Evolutionary conservation across 2,888 invertebrate genomes (phyloP), one percentile per base, ranked within the genome.

Genomic region (Caenorhabditis zanzibari): DNA sequence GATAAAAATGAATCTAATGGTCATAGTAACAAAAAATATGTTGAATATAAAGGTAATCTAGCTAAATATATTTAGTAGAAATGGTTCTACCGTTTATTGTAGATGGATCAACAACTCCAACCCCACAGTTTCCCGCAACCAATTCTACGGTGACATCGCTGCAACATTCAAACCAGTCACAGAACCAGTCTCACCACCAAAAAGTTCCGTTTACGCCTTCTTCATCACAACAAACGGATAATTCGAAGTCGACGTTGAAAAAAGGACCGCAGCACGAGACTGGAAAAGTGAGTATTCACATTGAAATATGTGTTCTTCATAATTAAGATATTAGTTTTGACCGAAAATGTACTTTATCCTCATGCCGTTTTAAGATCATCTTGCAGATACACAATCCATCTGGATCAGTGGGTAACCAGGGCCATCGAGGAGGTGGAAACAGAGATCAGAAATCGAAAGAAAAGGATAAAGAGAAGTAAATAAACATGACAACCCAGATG

Each of bases 381-480:
- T 49, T 72, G 26, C 72, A 72, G 72, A 71, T 56, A 28, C 28
- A 22, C 47, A 47, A 32, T 52, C 10, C 22, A 54, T 35, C 3
- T 32, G 32, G 24, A 10, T 59, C 72, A 19, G 47, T 32, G 22
- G 54, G 41, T n/a, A 41, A 24, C 22, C 69, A 69, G 41, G 52
- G 38, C 4, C 12, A 26, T n/a, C 44, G 72, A 24, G 32, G 38
- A 35, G 52, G 32, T 16, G 49, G 35, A 24, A 72, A 72, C 6
- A 35, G 49, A 47, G 59, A 49, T 44, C 72, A 16, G 22, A 28
- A 35, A 19, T n/a, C 28, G 2, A 71, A 44, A 35, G 59, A 59
- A 6, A 72, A 71, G 44, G 71, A 71, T 12, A 71, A 72, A 56
- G 58, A 72, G 22, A 72, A 61, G 59, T 72, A 7, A 59, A 47